Evolutionary conservation across 2,888 invertebrate genomes (phyloP).

Genomic region (Ochropacha duplaris): DNA sequence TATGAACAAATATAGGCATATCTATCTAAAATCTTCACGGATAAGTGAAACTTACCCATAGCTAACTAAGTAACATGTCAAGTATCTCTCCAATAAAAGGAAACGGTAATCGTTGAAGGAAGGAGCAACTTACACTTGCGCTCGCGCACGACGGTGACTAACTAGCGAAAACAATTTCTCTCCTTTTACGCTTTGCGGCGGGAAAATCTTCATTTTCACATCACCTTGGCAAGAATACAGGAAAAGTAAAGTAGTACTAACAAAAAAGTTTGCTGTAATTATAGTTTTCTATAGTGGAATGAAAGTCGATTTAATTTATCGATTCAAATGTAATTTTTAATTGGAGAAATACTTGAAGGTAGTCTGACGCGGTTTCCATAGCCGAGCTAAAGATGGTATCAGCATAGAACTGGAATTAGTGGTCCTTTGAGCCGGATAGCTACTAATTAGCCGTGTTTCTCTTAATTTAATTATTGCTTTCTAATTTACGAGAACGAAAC

Average conservation of each 20-base stretch:
- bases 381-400: not conserved
- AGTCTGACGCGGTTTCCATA: not conserved
- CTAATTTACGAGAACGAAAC: no score
- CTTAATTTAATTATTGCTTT: not conserved
- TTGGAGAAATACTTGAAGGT: not conserved
- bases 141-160: not conserved
- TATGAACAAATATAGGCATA: not conserved
- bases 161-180: constrained; percentile 20
- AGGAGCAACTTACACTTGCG: not conserved
- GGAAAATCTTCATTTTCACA: constrained; percentile 23
- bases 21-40: not conserved
- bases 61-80: not conserved
- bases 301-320: not conserved
- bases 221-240: not conserved
- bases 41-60: constrained; percentile 5
- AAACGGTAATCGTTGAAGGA: constrained; percentile 5
- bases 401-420: not conserved
- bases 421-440: not conserved
- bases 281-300: not conserved
- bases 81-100: constrained; percentile 17
- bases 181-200: constrained; percentile 21
- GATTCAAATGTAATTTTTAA: not conserved
- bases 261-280: not conserved
- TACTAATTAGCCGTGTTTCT: not conserved
- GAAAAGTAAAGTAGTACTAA: not conserved